These are phyloP conservation scores for Sinella curviseta DNA, from an alignment of 1,140 invertebrate species.

Conservation along the genomic window DNA sequence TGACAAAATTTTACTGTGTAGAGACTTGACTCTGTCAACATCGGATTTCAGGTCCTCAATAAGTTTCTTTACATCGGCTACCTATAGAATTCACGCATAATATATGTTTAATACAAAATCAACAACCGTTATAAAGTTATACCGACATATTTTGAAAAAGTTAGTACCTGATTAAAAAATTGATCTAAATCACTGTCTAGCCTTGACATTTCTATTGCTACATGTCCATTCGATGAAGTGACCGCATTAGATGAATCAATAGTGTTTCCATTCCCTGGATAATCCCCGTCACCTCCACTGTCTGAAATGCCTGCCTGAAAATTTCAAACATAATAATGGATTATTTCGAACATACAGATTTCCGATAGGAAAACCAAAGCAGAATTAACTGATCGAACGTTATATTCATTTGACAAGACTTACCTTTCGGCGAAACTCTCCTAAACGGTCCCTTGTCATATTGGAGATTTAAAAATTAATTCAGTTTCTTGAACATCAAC, in stretches of 20 bases:
- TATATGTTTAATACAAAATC: not conserved
- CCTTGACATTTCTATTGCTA: slow-evolving; percentile 42
- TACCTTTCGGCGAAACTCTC: slow-evolving; percentile 35
- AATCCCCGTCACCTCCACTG: not conserved
- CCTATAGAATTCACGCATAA: slow-evolving; percentile 53
- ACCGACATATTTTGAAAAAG: not conserved
- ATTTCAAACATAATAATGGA: too few relatives aligned
- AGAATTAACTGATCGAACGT: too few relatives aligned
- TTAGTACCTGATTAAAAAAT: slow-evolving; percentile 31
- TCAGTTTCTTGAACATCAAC: too few relatives aligned
- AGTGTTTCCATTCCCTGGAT: not conserved
- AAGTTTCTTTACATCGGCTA: slow-evolving; percentile 66
- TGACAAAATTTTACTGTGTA: slow-evolving; percentile 65
- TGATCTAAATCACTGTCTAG: slow-evolving; percentile 30
- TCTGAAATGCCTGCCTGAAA: too few relatives aligned
- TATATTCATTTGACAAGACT: too few relatives aligned
- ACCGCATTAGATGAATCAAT: not conserved
- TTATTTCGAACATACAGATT: too few relatives aligned
- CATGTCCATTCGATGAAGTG: not conserved
- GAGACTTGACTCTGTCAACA: slow-evolving; percentile 67
- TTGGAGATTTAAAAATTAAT: not conserved
- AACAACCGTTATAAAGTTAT: slow-evolving; percentile 6
- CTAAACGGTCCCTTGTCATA: slow-evolving; percentile 42
- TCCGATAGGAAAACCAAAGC: too few relatives aligned
- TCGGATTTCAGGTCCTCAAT: slow-evolving; percentile 65